Base-by-base conservation (phyloP, 2,113 vertebrate genomes). In the Urocynchramus pylzowi region DNA sequence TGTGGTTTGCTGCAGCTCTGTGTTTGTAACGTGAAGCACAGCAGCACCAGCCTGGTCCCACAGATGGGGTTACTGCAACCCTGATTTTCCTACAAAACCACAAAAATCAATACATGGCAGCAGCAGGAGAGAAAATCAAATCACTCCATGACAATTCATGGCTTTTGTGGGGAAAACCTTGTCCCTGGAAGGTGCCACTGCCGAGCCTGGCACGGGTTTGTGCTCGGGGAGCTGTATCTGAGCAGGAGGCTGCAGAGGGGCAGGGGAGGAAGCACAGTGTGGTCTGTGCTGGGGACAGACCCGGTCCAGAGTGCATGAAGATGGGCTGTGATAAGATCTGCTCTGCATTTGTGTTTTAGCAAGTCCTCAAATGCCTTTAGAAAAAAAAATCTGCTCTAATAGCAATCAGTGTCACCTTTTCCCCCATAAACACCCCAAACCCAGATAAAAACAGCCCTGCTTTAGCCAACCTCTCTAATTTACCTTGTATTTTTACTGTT, bases 1-100 rank as follows among this genome's bases (percentile, higher is more conserved):
- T 90, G 96, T 30, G 96, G 90, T 79, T 96, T 89, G 93, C 86
- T 94, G 96, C 92, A 89, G 85, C 88, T 54, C 64, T 41, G 5
- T 37, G 4, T 81, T 68, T 45, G 73, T 68, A 44, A 78, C 35
- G 80, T 30, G 56, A n/a, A 75, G 90, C 68, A 61, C 80, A 79
- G 3, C 37, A 65, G 74, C 41, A 42, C 16, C 85, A 65, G 49
- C 68, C 60, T 11, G 18, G 41, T 78, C 76, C 76, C 73, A 54
- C 70, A 11, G 16, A 9, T 3, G 41, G 8, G 8, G 4, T 2
- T 2, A 5, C 20, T 31, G 37, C 90, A 33, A 8, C 78, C 89
- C 83, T 20, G 31, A 41, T 70, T 53, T 52, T 13, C 69, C 56
- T 18, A 0, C 5, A 41, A 78, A 81, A 13, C 69, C 61, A 33